A percentile compares a stretch with the other conserved stretches of the same genome.
These are phyloP conservation scores for Macropus fuliginosus DNA, from an alignment of 2,797 vertebrate species.

Conservation along the genomic window DNA sequence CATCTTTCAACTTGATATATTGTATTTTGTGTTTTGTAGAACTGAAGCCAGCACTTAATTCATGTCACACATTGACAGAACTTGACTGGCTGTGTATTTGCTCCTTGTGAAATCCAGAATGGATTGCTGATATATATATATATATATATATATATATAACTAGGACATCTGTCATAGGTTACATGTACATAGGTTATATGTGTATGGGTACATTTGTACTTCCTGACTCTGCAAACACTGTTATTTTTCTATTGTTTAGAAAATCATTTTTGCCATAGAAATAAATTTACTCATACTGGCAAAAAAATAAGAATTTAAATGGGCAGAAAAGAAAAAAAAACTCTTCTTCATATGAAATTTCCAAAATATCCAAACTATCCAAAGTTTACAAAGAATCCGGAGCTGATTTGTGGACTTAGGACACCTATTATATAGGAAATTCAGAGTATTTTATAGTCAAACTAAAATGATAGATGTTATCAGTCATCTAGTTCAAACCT, in stretches of 20 bases:
- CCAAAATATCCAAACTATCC: neutral
- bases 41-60: slow-evolving; percentile 66
- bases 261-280: slow-evolving; percentile 83
- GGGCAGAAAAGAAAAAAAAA: neutral
- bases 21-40: slow-evolving; percentile 68
- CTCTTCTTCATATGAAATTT: neutral
- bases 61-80: slow-evolving; percentile 63
- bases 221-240: slow-evolving; percentile 83
- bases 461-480: too few species aligned
- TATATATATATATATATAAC: slow-evolving; percentile 61
- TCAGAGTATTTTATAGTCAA: too few species aligned
- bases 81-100: slow-evolving; percentile 58
- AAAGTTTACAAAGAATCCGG: too few species aligned
- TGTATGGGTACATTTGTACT: slow-evolving; percentile 80
- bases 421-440: too few species aligned
- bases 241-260: slow-evolving; percentile 87
- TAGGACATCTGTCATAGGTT: slow-evolving; percentile 70
- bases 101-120: slow-evolving; percentile 74
- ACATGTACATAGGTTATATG: slow-evolving; percentile 68
- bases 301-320: too few species aligned
- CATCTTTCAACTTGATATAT: slow-evolving; percentile 61
- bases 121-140: slow-evolving; percentile 63
- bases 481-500: too few species aligned
- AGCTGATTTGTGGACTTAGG: too few species aligned
- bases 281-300: slow-evolving; percentile 78